Base-by-base conservation (phyloP, 2,888 invertebrate species). In the Ypsolopha scabrella region DNA sequence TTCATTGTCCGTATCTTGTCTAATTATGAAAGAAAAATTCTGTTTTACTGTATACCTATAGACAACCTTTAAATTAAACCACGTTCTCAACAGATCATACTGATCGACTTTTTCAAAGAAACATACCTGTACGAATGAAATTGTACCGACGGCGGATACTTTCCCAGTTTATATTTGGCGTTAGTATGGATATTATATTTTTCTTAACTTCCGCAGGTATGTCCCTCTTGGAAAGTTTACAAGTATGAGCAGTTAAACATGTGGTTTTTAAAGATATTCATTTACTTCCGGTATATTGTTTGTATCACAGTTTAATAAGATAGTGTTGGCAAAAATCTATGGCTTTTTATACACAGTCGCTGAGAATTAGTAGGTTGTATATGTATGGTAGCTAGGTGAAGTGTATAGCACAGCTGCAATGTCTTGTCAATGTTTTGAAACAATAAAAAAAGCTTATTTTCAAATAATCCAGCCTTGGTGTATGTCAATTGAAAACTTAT, bases 341-440 rank as follows among this genome's bases (percentile, higher is more conserved):
- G 76, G 80, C 77, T 76, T 80, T 71, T 73, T 77, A 73, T 75
- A 80, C 76, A 78, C 75, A 66, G 71, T 75, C 70, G 80, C 80
- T 76, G 72, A 71, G 24, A 24, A 4, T 24, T 58, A 64, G 73
- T 80, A 81, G 80, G 64, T 60, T 67, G 73, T 80, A 76, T 72
- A 68, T 67, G 69, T 76, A 75, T 67, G 72, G 70, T 79, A 80
- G 76, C 71, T 70, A 72, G 68, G 65, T 35, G 36, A 41, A 35
- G 41, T 49, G 72, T 74, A 70, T 68, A 74, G 69, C 59, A 54
- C 62, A 55, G 70, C 72, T 74, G 75, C 71, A 69, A 65, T 63
- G 67, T 70, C 65, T 65, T 57, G 68, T 72, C 64, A 60, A 64
- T 57, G 57, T 56, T 53, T 53, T 53, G 52, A 55, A 48, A 38